Conservation (phyloP, 2,797 vertebrate species). For the Syngnathus acus region DNA sequence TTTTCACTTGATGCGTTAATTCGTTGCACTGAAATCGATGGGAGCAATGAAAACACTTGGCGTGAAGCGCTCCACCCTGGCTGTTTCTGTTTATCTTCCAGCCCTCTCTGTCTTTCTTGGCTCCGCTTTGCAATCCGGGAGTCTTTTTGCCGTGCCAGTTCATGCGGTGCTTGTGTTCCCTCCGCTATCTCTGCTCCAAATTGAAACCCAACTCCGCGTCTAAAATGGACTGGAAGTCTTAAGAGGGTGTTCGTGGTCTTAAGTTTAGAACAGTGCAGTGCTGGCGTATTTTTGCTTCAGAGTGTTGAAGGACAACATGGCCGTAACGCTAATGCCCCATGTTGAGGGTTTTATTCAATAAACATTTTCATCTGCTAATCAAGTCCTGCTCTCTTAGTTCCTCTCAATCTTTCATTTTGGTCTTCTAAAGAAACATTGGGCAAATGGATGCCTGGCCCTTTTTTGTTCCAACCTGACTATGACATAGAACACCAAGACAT, state of each 20-base stretch:
- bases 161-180: slow-evolving; percentile 52
- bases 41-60: slow-evolving; percentile 41
- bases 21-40: slow-evolving; percentile 46
- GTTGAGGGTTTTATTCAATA: not conserved
- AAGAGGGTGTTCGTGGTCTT: slow-evolving; percentile 24
- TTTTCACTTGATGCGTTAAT: slow-evolving; percentile 65
- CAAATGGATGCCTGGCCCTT: not conserved
- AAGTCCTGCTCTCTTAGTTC: not conserved
- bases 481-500: not conserved
- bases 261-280: slow-evolving; percentile 6
- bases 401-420: not conserved
- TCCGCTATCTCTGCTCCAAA: slow-evolving; percentile 57
- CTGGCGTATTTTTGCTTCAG: not conserved
- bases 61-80: slow-evolving; percentile 33
- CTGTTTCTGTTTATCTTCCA: slow-evolving; percentile 29
- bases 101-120: slow-evolving; percentile 37
- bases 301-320: slow-evolving; percentile 1
- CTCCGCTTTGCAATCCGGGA: slow-evolving; percentile 31
- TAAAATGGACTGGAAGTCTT: slow-evolving; percentile 56
- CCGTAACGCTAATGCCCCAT: not conserved
- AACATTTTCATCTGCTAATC: not conserved
- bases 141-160: slow-evolving; percentile 55
- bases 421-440: not conserved
- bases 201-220: slow-evolving; percentile 56
- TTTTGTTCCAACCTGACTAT: not conserved